Evolutionary conservation across 2,113 vertebrate species (phyloP), one percentile per base, ranked within the genome.

Genomic region (Pyxicephalus adspersus): DNA sequence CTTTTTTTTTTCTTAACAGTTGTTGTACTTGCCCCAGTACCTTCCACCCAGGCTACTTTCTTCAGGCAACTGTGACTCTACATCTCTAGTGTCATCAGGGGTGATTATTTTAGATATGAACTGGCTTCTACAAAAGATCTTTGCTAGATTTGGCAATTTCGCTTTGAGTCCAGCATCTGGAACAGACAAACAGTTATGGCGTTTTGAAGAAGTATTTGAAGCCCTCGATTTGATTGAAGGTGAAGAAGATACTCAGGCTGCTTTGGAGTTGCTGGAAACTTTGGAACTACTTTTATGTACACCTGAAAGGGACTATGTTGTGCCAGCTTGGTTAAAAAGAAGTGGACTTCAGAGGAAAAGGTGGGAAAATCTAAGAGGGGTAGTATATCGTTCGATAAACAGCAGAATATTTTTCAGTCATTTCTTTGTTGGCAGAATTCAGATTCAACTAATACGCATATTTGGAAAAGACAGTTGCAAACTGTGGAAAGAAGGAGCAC

Each of bases 71-170:
- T 4, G 3, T 72, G 28, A 18, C 38, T 22, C 52, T 26, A 55
- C 4, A 4, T 16, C n/a, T 17, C 16, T 17, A 16, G 18, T 63
- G 31, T 20, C 28, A 45, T 60, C 68, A 26, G 68, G 54, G 16
- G 25, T 83, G 18, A 58, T 83, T 58, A 67, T 84, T n/a, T 73
- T 78, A 22, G 75, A 84, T 22, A 11, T 84, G 26, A 51, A 45
- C 5, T 84, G 83, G 80, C 38, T 84, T 19, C 58, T 81, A 5
- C 68, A 79, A 61, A 70, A 83, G 18, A 79, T 84, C 13, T 84
- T 79, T 79, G 80, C 61, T n/a, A 68, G 26, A 31, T 80, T 84
- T 78, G 80, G 80, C 6, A 51, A 51, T 25, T 84, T 29, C 23
- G 45, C 61, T 52, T 57, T 83, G 19, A 78, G 66, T 8, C 74